These are phyloP conservation scores for Acropternis orthonyx DNA, from an alignment of 2,797 vertebrate species.

Conservation along the genomic window DNA sequence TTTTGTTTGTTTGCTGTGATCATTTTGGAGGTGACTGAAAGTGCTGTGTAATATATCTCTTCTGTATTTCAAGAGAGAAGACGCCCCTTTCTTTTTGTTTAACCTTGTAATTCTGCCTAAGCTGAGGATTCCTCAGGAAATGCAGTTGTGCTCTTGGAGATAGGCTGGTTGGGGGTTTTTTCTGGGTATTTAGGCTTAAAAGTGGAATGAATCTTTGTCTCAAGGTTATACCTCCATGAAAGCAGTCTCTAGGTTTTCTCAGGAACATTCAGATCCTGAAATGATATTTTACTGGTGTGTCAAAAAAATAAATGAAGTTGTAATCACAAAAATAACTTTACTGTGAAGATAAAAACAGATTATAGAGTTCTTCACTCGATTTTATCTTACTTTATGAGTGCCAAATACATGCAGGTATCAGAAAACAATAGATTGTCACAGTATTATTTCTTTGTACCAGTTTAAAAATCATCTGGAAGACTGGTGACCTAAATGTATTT, in stretches of 20 bases:
- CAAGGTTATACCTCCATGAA: not conserved
- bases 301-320: not conserved
- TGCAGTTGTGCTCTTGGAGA: not conserved
- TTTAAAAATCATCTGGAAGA: not conserved
- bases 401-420: not conserved
- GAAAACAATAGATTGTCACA: not conserved
- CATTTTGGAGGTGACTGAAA: not conserved
- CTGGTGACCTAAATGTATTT: not conserved
- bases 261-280: not conserved
- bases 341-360: not conserved
- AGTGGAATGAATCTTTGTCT: not conserved
- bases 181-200: not conserved
- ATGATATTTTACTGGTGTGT: not conserved
- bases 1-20: not conserved
- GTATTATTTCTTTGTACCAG: not conserved
- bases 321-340: not conserved
- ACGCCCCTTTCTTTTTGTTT: not conserved
- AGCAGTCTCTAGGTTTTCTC: not conserved
- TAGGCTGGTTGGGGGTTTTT: not conserved
- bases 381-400: not conserved
- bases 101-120: not conserved
- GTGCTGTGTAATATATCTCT: not conserved
- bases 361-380: not conserved
- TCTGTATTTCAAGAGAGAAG: not conserved
- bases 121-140: not conserved